Evolutionary conservation across 2,888 invertebrate species (phyloP).

Genomic region (Xanthorhoe spadicearia): DNA sequence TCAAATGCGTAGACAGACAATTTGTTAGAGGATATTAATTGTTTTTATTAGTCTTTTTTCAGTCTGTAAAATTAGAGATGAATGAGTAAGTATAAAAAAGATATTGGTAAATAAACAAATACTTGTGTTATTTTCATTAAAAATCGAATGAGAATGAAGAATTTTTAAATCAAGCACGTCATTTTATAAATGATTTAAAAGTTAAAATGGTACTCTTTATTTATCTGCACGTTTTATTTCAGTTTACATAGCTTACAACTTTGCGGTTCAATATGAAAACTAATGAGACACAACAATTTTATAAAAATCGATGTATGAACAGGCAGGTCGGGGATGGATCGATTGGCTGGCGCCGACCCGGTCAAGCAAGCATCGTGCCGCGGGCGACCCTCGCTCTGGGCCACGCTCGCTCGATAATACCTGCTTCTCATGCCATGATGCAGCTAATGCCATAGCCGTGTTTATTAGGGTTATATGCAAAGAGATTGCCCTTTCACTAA

Average conservation of each 20-base stretch:
- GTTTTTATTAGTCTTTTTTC: conserved; percentile 21
- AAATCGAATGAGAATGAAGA: no score
- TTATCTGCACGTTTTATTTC: background rate
- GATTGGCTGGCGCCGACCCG: conserved; percentile 64
- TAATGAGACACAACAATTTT: conserved; percentile 10
- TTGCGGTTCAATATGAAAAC: background rate
- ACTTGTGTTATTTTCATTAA: background rate
- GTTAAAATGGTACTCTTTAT: no score
- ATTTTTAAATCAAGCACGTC: no score
- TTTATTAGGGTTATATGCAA: conserved; percentile 11
- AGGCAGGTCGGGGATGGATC: conserved; percentile 57
- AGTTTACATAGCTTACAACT: background rate
- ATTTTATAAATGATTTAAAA: no score
- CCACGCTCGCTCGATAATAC: conserved; percentile 47
- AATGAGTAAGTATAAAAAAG: background rate
- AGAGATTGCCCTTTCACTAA: background rate
- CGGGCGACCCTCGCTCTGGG: conserved; percentile 51
- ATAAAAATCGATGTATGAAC: conserved; percentile 30
- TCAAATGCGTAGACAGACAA: conserved; percentile 39
- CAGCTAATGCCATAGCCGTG: conserved; percentile 20
- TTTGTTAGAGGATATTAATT: conserved; percentile 37
- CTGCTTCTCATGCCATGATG: conserved; percentile 41
- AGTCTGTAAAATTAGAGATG: background rate
- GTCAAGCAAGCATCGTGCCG: conserved; percentile 54
- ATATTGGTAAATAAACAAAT: background rate